Evolutionary conservation across 2,113 vertebrate species (phyloP), one percentile per base, ranked within the genome.

Genomic region (Oophaga pumilio): DNA sequence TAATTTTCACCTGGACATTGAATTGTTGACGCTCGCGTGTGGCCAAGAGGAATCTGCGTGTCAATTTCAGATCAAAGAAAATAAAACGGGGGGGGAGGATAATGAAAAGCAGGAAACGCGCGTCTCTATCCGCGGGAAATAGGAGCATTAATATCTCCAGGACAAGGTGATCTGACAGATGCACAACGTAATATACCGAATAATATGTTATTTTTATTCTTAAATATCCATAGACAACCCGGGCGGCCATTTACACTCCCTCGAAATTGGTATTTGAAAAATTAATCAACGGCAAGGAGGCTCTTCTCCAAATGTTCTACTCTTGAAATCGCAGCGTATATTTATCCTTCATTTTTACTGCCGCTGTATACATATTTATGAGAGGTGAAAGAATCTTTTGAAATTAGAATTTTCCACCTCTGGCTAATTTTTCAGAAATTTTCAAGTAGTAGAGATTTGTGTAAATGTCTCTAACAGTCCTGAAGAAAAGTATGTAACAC

Each of bases 1-100:
- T 89, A 90, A 90, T 78, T 73, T 82, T 80, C 89, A 87, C 68
- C 92, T 91, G 87, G 88, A 93, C 87, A 90, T 92, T 92, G 92
- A 89, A 93, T 78, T 90, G 91, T 92, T 92, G 86, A 49, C 92
- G 92, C 92, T 91, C 92, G 92, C 92, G 92, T 92, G 92, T 92
- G 92, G 90, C 90, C 91, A 88, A 93, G 4, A 62, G 89, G 66
- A 89, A 60, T 24, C 2, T 78, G 71, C 85, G 76, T 82, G 33
- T 78, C 85, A 71, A 56, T 66, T 88, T 89, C 89, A 49, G 20
- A 89, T 82, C 2, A 68, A 57, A 88, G 89, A 76, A 82, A 78
- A 77, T 33, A 87, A 87, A 3, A 87, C 88, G 12, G 24, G 22
- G 20, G 62, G 33, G 5, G n/a, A 22, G 71, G 33, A 81, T 68